Base-by-base conservation (phyloP, 2,797 vertebrate genomes). In the Trachurus trachurus region DNA sequence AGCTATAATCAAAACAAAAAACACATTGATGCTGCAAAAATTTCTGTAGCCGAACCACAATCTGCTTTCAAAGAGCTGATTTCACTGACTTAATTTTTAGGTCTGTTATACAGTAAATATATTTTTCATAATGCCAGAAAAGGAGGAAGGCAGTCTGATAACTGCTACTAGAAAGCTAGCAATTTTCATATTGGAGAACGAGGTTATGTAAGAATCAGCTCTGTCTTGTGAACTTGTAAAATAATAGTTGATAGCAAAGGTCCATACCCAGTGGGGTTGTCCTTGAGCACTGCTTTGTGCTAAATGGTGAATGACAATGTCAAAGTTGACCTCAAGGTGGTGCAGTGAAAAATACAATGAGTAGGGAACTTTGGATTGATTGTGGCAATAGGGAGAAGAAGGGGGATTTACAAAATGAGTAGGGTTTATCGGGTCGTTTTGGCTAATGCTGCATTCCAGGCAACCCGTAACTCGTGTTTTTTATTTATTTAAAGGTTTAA, bases 21-120 rank as follows among this genome's bases (percentile, higher is more conserved):
- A 59, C 45, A 62, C 37, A 74, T 29, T 65, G 29, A 63, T 40
- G 70, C 9, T 62, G 37, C 63, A 74, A 68, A 45, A 45, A 16
- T 34, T 34, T 34, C 31, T 34, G 5, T 6, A 34, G 31, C 4
- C 31, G 5, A 44, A 44, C 4, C 42, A 72, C 52, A 78, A 72
- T 72, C 44, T 45, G 2, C 12, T 71, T 52, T 64, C 59, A 61
- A 78, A 60, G 71, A 57, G 61, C 47, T 13, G 2, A 71, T 64
- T 52, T 67, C 39, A 39, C 11, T 62, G 16, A 72, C 66, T 74
- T 57, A 58, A 76, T 78, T 44, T 65, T 45, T 53, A 9, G 29
- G 26, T 60, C 6, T 56, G 15, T 29, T 68, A 34, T 66, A 26
- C 31, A 52, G 19, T 65, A 53, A 19, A 40, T 34, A 52, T 16